A percentile compares a stretch with the other conserved stretches of the same genome.
Conservation (phyloP, 1,140 invertebrate species). For the Chironomus tepperi region DNA sequence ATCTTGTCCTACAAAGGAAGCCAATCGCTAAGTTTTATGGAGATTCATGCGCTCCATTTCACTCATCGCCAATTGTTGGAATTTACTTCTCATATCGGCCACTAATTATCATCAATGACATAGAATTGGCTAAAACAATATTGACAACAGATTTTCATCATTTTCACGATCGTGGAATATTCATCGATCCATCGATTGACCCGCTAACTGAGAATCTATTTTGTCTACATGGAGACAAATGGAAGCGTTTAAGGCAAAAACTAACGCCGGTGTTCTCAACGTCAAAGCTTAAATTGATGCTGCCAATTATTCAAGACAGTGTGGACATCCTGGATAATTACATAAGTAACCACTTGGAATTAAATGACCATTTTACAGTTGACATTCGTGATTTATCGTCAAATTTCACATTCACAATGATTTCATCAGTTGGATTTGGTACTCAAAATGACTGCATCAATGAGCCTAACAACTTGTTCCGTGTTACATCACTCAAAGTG, state of each 20-base stretch:
- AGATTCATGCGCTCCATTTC: not conserved
- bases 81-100: not conserved
- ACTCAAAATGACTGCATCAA: slow-evolving; percentile 27
- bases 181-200: slow-evolving; percentile 27
- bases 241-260: slow-evolving; percentile 41
- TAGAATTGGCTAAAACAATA: not conserved
- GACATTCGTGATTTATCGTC: not conserved
- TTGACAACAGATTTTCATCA: not conserved
- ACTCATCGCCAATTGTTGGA: not conserved
- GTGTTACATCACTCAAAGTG: slow-evolving; percentile 26
- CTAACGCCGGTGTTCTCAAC: slow-evolving; percentile 46
- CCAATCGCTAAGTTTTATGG: not conserved
- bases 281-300: slow-evolving; percentile 49
- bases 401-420: slow-evolving; percentile 28
- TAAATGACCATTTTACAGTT: slow-evolving; percentile 26
- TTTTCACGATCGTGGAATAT: not conserved
- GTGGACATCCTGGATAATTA: slow-evolving; percentile 30
- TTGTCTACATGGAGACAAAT: slow-evolving; percentile 39
- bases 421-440: slow-evolving; percentile 32
- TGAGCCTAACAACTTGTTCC: not conserved
- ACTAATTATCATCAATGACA: not conserved
- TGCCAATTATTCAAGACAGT: slow-evolving; percentile 39
- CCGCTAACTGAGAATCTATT: slow-evolving; percentile 36
- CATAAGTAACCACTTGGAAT: slow-evolving; percentile 26
- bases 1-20: slow-evolving; percentile 34